Percentiles rank a stretch among this genome's conserved stretches.
Conservation (phyloP, 2,797 vertebrate species). For the Mormyrus hasselquistii region DNA sequence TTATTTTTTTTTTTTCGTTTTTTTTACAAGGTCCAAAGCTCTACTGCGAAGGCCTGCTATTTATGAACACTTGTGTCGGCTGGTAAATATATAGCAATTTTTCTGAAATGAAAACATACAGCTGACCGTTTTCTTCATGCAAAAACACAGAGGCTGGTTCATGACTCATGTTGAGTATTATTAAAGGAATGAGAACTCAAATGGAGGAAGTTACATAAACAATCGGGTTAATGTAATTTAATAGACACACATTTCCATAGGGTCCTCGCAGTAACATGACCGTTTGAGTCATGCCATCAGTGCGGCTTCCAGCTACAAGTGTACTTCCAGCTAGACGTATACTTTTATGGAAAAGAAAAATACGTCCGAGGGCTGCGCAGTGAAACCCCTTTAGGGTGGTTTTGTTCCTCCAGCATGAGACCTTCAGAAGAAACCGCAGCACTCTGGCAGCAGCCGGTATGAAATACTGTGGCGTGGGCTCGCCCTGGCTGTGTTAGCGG, state of each 20-base stretch:
- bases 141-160: not conserved
- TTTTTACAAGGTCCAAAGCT: not conserved
- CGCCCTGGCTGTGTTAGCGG: conserved; percentile 24
- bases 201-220: not conserved
- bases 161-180: not conserved
- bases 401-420: conserved; percentile 11
- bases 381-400: conserved; percentile 8
- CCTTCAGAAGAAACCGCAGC: conserved; percentile 15
- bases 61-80: not conserved
- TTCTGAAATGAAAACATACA: not conserved
- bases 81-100: not conserved
- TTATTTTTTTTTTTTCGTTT: not conserved
- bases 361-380: conserved; percentile 26
- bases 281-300: not conserved
- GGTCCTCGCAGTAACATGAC: not conserved
- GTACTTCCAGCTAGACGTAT: conserved; percentile 9
- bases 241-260: not conserved
- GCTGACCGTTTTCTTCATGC: not conserved
- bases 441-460: conserved; percentile 24
- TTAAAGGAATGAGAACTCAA: not conserved
- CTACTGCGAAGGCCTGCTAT: not conserved
- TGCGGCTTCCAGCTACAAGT: conserved; percentile 18
- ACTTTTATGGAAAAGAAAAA: conserved; percentile 39
- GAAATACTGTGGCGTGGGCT: conserved; percentile 21
- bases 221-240: not conserved